Percentiles rank a stretch among this genome's conserved stretches.
phyloP scores from a whole-genome alignment of 2,797 vertebrate genomes.

The Dromococcyx pavoninus region DNA sequence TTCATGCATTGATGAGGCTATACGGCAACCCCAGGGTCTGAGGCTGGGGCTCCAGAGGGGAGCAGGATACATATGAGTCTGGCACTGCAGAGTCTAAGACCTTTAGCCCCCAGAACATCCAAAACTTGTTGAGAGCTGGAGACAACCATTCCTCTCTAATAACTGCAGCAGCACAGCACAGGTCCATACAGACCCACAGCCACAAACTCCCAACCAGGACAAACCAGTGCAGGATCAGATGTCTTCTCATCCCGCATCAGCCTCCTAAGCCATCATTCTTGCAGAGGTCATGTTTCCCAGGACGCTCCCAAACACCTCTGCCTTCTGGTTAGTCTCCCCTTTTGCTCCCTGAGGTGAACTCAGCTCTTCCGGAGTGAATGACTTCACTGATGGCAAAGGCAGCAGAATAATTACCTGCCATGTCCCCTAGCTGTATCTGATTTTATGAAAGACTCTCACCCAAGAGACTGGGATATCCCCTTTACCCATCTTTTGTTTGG shows the following conservation, averaged over 20 bases:
- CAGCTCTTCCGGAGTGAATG: not conserved
- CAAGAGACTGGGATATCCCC: not conserved
- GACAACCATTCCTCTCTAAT: not conserved
- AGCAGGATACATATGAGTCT: not conserved
- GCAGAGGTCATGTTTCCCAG: not conserved
- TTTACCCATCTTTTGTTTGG: not conserved
- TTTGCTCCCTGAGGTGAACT: not conserved
- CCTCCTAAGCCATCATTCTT: not conserved
- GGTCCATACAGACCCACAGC: not conserved
- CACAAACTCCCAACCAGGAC: not conserved
- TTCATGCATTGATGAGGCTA: accelerated
- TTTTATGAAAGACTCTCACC: not conserved
- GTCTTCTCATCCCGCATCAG: not conserved
- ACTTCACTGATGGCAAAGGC: accelerated
- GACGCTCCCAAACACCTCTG: not conserved
- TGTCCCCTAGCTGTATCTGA: accelerated
- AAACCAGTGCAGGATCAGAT: not conserved
- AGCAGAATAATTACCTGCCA: not conserved
- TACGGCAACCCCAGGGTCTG: not conserved
- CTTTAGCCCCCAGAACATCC: not conserved
- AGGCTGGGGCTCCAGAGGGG: accelerated
- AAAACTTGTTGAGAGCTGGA: not conserved
- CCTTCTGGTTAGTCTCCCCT: not conserved
- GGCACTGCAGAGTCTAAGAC: not conserved
- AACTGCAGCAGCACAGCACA: accelerated